Evolutionary conservation across 2,113 vertebrate genomes (phyloP).

Genomic region (Romanogobio albipinnatus): DNA sequence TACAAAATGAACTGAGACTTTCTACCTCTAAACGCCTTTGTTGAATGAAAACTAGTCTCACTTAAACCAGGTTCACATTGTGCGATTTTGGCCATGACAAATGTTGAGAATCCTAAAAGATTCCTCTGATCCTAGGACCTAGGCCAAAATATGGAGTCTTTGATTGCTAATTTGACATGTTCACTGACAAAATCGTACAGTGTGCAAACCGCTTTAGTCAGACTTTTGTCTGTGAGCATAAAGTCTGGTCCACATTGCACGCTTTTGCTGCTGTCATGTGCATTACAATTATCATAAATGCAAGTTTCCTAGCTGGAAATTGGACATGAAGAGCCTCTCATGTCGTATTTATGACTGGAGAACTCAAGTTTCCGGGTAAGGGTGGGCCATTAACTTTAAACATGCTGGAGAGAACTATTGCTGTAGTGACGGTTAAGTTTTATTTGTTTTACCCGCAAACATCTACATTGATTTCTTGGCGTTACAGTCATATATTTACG

Average conservation of each 20-base stretch:
- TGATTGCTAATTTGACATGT: too few relatives aligned
- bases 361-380: not conserved
- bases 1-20: not conserved
- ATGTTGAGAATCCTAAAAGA: too few relatives aligned
- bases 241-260: not conserved
- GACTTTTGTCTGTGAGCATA: not conserved
- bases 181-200: too few relatives aligned
- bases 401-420: not conserved
- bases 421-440: too few relatives aligned
- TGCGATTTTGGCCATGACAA: too few relatives aligned
- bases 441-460: not conserved
- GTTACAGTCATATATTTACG: not conserved
- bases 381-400: not conserved
- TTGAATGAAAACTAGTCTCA: not conserved
- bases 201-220: not conserved
- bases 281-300: too few relatives aligned
- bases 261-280: not conserved
- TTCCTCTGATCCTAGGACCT: too few relatives aligned
- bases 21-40: not conserved
- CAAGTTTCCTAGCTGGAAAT: not conserved
- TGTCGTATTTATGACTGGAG: not conserved
- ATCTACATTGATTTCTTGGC: not conserved
- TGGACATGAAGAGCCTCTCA: not conserved
- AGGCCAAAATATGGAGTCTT: too few relatives aligned
- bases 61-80: not conserved